These are phyloP conservation scores for Malacosoma neustria DNA, from an alignment of 2,888 invertebrate genomes.

Conservation along the genomic window DNA sequence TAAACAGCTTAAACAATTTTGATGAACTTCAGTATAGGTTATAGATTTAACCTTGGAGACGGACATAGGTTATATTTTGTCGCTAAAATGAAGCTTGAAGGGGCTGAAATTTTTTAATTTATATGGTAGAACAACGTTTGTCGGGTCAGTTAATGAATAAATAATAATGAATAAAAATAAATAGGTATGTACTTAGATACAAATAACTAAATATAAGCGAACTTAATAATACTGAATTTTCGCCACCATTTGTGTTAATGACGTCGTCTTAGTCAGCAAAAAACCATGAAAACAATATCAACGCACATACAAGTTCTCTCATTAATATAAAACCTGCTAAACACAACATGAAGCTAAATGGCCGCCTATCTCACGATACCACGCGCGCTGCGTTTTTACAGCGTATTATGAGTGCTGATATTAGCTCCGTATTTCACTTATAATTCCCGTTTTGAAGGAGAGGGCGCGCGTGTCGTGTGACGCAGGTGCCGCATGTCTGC, in stretches of 20 bases:
- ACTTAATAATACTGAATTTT: not conserved
- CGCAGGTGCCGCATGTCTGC: constrained; percentile 21
- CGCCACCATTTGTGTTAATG: not conserved
- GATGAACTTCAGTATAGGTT: too few species aligned
- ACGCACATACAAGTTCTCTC: constrained; percentile 22
- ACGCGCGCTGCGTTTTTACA: constrained; percentile 48
- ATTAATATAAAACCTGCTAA: constrained; percentile 37
- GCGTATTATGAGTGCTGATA: constrained; percentile 43
- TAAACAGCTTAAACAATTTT: too few species aligned
- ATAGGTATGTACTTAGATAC: too few species aligned
- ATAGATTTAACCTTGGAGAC: too few species aligned
- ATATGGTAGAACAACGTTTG: too few species aligned
- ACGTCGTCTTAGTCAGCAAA: constrained; percentile 3
- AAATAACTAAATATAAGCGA: not conserved
- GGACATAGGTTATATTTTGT: too few species aligned
- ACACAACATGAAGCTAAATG: constrained; percentile 24
- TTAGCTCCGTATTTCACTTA: constrained; percentile 47
- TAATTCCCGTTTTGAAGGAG: constrained; percentile 35
- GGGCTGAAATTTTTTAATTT: too few species aligned
- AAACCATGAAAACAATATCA: constrained; percentile 15
- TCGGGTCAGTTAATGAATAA: too few species aligned
- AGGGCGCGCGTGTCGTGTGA: constrained; percentile 25
- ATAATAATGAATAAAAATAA: too few species aligned
- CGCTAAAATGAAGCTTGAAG: too few species aligned
- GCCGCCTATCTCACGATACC: constrained; percentile 41